Conservation (phyloP, 1,140 invertebrate species). For the Procambarus virginalis region DNA sequence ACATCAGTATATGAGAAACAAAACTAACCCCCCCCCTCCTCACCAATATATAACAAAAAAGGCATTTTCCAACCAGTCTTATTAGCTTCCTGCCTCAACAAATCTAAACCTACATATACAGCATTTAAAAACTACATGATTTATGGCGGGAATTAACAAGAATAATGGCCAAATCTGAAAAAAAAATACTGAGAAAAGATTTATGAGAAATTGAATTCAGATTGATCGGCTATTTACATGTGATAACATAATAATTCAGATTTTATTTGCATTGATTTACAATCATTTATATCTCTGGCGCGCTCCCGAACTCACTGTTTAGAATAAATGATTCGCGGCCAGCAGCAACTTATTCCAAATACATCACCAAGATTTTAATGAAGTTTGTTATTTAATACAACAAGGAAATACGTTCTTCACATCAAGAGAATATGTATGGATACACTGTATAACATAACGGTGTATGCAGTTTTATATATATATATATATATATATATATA, state of each 20-base stretch:
- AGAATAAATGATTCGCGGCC: background rate
- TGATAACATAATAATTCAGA: conserved; percentile 9
- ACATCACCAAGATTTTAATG: conserved; percentile 8
- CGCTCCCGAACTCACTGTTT: background rate
- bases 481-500: too few relatives aligned
- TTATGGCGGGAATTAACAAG: background rate
- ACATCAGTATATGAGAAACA: background rate
- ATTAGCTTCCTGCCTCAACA: background rate
- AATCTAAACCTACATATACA: background rate
- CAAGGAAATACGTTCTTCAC: background rate
- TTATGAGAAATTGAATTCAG: background rate
- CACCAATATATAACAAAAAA: background rate
- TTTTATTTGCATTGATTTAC: conserved; percentile 9
- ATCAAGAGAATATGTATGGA: too few relatives aligned
- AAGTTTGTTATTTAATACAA: background rate
- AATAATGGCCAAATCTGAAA: background rate
- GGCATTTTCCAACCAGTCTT: background rate
- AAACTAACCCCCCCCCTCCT: background rate
- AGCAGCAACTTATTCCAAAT: background rate
- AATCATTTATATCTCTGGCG: background rate
- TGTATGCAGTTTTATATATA: too few relatives aligned
- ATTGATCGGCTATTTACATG: background rate
- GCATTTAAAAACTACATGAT: background rate
- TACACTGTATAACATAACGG: too few relatives aligned
- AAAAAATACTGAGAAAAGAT: background rate